These are phyloP conservation scores for Enteromius afrohamiltoni DNA, from an alignment of 2,797 vertebrate genomes.

Conservation along the genomic window DNA sequence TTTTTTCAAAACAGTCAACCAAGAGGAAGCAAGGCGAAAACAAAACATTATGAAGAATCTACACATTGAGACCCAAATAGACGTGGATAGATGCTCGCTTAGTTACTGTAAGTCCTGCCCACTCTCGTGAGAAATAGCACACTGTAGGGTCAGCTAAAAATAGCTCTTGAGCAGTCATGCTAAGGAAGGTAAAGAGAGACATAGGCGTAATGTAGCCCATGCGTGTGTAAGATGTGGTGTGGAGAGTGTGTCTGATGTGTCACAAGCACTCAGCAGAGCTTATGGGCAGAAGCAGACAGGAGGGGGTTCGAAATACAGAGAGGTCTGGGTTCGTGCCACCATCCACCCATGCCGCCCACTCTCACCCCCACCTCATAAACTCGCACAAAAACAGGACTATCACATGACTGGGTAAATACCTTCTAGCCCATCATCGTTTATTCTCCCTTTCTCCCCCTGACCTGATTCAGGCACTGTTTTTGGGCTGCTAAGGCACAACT, in stretches of 20 bases:
- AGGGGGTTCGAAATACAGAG: slow-evolving; percentile 54
- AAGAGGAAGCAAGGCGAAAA: slow-evolving; percentile 31
- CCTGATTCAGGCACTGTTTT: slow-evolving; percentile 55
- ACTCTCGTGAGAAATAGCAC: slow-evolving; percentile 68
- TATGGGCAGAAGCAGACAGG: slow-evolving; percentile 52
- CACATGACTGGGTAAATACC: slow-evolving; percentile 64
- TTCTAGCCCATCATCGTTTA: slow-evolving; percentile 45
- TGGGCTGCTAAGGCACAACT: slow-evolving; percentile 34
- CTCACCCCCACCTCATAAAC: slow-evolving; percentile 64
- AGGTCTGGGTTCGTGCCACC: slow-evolving; percentile 50
- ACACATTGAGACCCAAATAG: slow-evolving; percentile 45
- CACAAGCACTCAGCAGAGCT: slow-evolving; percentile 42
- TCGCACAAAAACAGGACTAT: slow-evolving; percentile 66
- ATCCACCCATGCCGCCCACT: slow-evolving; percentile 60
- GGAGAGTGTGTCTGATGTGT: slow-evolving; percentile 64
- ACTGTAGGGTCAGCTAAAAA: slow-evolving; percentile 55
- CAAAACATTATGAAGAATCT: slow-evolving; percentile 21
- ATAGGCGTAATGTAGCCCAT: slow-evolving; percentile 73
- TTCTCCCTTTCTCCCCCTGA: slow-evolving; percentile 40
- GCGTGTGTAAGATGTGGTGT: slow-evolving; percentile 63
- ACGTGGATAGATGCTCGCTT: slow-evolving; percentile 43
- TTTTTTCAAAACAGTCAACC: slow-evolving; percentile 1
- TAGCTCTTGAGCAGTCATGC: slow-evolving; percentile 54
- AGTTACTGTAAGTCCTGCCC: slow-evolving; percentile 67
- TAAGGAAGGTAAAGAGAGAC: slow-evolving; percentile 52